Evolutionary conservation across 2,888 invertebrate genomes (phyloP).

Genomic region (Trachelus iudaicus): DNA sequence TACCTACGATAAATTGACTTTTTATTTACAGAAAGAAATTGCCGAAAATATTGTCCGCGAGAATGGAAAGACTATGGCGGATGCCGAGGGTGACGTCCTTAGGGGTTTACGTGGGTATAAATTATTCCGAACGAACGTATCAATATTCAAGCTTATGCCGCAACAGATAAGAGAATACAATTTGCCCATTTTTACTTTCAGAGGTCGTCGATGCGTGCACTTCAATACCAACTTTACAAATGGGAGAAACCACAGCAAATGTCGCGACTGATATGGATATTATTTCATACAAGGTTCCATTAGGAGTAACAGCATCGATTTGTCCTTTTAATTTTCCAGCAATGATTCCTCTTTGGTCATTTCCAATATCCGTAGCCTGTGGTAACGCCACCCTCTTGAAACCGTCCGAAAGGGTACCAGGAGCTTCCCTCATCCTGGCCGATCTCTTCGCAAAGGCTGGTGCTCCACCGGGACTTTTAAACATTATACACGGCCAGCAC

Average conservation of each 20-base stretch:
- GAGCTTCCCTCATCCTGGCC: constrained; percentile 94
- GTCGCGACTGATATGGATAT: constrained; percentile 98
- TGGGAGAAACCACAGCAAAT: constrained; percentile 90
- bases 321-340: constrained; percentile 99
- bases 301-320: constrained; percentile 95
- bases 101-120: constrained; percentile 91
- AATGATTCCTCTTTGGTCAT: constrained; percentile 99
- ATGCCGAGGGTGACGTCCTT: constrained; percentile 98
- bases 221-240: constrained; percentile 89
- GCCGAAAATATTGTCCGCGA: constrained; percentile 94
- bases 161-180: background rate
- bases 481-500: constrained; percentile 96
- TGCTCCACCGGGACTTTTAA: constrained; percentile 95
- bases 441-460: constrained; percentile 94
- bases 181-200: constrained; percentile 58
- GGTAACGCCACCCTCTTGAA: constrained; percentile 96
- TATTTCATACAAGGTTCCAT: constrained; percentile 88
- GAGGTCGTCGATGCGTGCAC: constrained; percentile 98
- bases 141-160: background rate
- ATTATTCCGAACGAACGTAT: background rate
- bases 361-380: constrained; percentile 85
- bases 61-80: constrained; percentile 96
- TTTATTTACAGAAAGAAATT: constrained; percentile 74
- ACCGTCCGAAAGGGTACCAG: constrained; percentile 98
- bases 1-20: constrained; percentile 2